These are phyloP conservation scores for Perca schrenkii DNA, from an alignment of 2,113 vertebrate species.

Conservation along the genomic window DNA sequence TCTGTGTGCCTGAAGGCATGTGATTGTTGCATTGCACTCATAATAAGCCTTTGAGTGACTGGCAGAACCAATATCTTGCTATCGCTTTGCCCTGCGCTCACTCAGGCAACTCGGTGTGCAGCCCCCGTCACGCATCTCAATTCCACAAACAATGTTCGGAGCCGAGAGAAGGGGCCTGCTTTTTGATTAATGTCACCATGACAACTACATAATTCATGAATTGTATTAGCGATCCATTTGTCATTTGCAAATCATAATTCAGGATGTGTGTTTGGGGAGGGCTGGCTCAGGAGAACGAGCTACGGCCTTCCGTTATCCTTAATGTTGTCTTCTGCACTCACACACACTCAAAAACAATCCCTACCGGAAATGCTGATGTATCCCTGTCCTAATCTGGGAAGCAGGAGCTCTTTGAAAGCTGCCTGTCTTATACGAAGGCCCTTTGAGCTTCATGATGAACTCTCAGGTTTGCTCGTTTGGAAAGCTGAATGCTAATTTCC, in stretches of 20 bases:
- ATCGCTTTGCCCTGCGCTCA: constrained; percentile 68
- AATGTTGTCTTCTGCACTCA: constrained; percentile 42
- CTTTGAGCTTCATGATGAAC: constrained; percentile 68
- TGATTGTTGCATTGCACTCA: constrained; percentile 75
- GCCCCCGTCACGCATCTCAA: constrained; percentile 80
- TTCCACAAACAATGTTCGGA: constrained; percentile 81
- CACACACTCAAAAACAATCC: constrained; percentile 3
- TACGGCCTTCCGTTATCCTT: constrained; percentile 54
- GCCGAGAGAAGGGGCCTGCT: constrained; percentile 67
- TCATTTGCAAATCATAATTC: constrained; percentile 84
- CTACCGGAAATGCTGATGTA: constrained; percentile 56
- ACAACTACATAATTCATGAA: constrained; percentile 87
- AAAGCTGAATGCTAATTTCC: constrained; percentile 57
- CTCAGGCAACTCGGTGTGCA: constrained; percentile 65
- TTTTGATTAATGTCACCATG: constrained; percentile 85
- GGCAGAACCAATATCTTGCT: constrained; percentile 79
- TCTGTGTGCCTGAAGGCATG: constrained; percentile 67
- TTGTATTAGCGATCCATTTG: constrained; percentile 85
- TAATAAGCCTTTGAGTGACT: constrained; percentile 79
- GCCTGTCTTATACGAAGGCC: constrained; percentile 45
- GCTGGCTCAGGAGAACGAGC: constrained; percentile 46
- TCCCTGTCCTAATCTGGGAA: constrained; percentile 53
- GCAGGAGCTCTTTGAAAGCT: constrained; percentile 46
- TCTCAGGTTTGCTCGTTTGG: constrained; percentile 64
- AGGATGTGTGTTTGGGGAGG: constrained; percentile 67